Base-by-base conservation (phyloP, 1,140 invertebrate species). In the Platorchestia sp. region DNA sequence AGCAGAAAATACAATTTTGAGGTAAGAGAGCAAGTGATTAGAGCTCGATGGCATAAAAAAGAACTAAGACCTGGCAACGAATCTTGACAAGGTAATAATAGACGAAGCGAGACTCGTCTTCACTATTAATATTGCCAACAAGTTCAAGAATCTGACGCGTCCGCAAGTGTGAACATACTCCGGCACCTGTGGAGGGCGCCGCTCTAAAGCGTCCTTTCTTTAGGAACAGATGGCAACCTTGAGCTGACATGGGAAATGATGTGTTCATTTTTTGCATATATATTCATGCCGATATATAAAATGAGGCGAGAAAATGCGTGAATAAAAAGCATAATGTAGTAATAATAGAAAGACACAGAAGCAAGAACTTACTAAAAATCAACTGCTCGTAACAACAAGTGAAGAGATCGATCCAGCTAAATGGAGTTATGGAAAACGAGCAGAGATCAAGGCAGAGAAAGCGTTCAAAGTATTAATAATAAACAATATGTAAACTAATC, bases 71-170 rank as follows among this genome's bases (percentile, higher is more conserved):
- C 87, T 89, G 87, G 87, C 87, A 89, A 89, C 87, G 87, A 89
- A 89, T 42, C 87, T 89, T 44, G 87, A 89, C 87, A 44, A 89
- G 87, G 27, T 89, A 89, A 89, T 89, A 89, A 89, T 89, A 89
- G 43, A 42, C 36, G 41, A 86, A 86, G 36, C 86, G 36, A 6
- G 86, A 86, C 36, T 36, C 10, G 86, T 41, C 86, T 19, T 19
- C 19, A 19, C 41, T 42, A 7, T 89, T 19, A 89, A 89, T 89
- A 89, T 89, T 89, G 87, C 87, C 87, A 42, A 43, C 10, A 75
- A 36, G 59, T 27, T 10, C 14, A 75, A 36, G 59, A 10, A 36
- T 75, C 59, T 10, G 59, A 75, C 10, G 59, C 1, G 36, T 22
- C 59, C 14, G 59, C 59, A 75, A 27, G 14, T 75, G 59, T 10